phyloP scores from a whole-genome alignment of 2,797 vertebrate species.

The Xiphophorus birchmanni region DNA sequence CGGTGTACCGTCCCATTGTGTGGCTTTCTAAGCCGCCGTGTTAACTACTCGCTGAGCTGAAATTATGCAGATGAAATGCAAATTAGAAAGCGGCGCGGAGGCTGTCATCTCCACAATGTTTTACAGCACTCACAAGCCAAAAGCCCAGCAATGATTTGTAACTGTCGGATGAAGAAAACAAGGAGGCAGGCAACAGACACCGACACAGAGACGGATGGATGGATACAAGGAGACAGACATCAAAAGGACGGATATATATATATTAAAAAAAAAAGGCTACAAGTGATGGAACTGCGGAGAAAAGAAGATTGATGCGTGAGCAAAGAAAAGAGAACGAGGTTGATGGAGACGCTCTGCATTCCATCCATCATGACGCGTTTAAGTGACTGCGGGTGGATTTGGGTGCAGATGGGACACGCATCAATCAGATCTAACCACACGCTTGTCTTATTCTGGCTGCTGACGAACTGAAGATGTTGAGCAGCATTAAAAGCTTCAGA shows the following conservation, averaged over 20 bases:
- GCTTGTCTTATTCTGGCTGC: neutral
- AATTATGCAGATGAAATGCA: constrained; percentile 65
- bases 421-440: constrained; percentile 40
- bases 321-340: constrained; percentile 44
- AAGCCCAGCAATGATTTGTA: constrained; percentile 53
- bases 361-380: constrained; percentile 68
- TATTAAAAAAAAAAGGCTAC: constrained; percentile 34
- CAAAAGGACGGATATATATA: constrained; percentile 23
- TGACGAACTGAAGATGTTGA: constrained; percentile 1
- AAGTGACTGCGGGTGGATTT: constrained; percentile 55
- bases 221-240: constrained; percentile 55
- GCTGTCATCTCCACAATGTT: constrained; percentile 42
- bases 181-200: constrained; percentile 44
- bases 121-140: constrained; percentile 51
- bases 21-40: constrained; percentile 39
- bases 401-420: constrained; percentile 42
- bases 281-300: constrained; percentile 24
- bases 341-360: constrained; percentile 40
- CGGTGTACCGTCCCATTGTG: constrained; percentile 32
- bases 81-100: constrained; percentile 38
- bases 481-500: neutral
- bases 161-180: constrained; percentile 58
- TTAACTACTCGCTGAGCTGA: constrained; percentile 34
- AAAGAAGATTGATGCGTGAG: constrained; percentile 60
- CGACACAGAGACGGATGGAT: constrained; percentile 56